Conservation (phyloP, 1,140 invertebrate species). For the Dendrolimus kikuchii region DNA sequence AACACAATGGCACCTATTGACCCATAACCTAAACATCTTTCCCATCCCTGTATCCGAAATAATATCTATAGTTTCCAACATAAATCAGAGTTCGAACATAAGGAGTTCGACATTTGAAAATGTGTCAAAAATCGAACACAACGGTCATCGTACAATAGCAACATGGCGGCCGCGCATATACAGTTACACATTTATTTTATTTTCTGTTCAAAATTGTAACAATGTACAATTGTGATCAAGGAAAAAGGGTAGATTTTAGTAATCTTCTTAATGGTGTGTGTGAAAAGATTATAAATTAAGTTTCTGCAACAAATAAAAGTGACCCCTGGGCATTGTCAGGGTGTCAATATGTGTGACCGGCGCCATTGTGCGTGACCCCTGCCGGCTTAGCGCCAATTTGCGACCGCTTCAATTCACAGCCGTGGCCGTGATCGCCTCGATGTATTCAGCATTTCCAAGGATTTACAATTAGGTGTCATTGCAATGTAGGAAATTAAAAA, state of each 20-base stretch:
- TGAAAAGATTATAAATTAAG: slow-evolving; percentile 73
- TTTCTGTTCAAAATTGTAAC: slow-evolving; percentile 51
- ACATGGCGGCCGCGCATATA: slow-evolving; percentile 18
- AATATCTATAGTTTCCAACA: slow-evolving; percentile 37
- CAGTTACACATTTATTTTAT: slow-evolving; percentile 53
- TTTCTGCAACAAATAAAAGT: slow-evolving; percentile 71
- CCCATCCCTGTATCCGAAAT: slow-evolving; percentile 28
- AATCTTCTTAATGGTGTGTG: slow-evolving; percentile 71
- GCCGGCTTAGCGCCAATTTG: slow-evolving; percentile 57
- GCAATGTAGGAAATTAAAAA: slow-evolving; percentile 15
- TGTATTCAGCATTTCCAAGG: slow-evolving; percentile 5
- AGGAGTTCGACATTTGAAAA: slow-evolving; percentile 51
- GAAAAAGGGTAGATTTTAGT: slow-evolving; percentile 68
- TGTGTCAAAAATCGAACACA: slow-evolving; percentile 56
- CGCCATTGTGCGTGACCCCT: slow-evolving; percentile 61
- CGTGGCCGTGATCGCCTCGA: slow-evolving; percentile 30
- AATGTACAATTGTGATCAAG: slow-evolving; percentile 64
- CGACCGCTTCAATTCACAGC: slow-evolving; percentile 44
- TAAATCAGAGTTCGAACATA: slow-evolving; percentile 65
- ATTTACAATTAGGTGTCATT: slow-evolving; percentile 17
- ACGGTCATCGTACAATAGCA: slow-evolving; percentile 46
- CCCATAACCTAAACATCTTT: slow-evolving; percentile 58
- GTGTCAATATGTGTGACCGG: slow-evolving; percentile 69
- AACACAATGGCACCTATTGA: slow-evolving; percentile 48
- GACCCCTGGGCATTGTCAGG: slow-evolving; percentile 61